Evolutionary conservation across 1,140 invertebrate genomes (phyloP), one percentile per base, ranked within the genome.

Genomic region (Himalopsyche phryganea): DNA sequence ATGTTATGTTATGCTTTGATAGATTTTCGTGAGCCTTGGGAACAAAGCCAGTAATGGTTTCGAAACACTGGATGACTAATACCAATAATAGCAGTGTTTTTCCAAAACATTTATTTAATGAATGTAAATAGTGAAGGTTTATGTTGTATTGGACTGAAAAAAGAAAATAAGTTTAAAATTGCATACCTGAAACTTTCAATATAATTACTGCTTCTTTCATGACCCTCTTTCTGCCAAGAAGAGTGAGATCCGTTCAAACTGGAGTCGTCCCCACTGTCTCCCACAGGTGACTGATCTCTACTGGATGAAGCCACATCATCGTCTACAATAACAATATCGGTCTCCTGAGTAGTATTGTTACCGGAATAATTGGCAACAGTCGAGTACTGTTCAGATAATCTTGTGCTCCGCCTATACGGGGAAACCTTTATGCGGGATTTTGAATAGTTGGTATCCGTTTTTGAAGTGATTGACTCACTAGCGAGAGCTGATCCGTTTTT

Each of bases 341-440:
- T 63, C 17, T 63, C 56, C 36, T 63, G 61, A 11, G 61, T 63
- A 5, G 52, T 55, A 49, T 63, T 63, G 42, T 63, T 59, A 35
- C 74, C 74, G 1, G 75, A 74, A 44, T 76, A 77, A 41, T 77
- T 73, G 20, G 75, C 75, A n/a, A 69, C 28, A 6, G 69, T 36
- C 6, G 75, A 77, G 45, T 70, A 74, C 47, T 69, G 66, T 58
- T 71, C 69, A 10, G 67, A 67, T 14, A 66, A 52, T 13, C 71
- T 56, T 47, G 65, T 49, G 65, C 71, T 71, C 65, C 74, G 69
- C 11, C 73, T 58, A 67, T 77, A 77, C 5, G 75, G 73, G 1
- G 73, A 76, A 55, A 76, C 73, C 65, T 74, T 74, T 33, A 75
- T 72, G 20, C 74, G 66, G n/a, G 73, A 73, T 61, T 71, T 72